Evolutionary conservation across 2,888 invertebrate genomes (phyloP).

Genomic region (Leptarthrus brevirostris): DNA sequence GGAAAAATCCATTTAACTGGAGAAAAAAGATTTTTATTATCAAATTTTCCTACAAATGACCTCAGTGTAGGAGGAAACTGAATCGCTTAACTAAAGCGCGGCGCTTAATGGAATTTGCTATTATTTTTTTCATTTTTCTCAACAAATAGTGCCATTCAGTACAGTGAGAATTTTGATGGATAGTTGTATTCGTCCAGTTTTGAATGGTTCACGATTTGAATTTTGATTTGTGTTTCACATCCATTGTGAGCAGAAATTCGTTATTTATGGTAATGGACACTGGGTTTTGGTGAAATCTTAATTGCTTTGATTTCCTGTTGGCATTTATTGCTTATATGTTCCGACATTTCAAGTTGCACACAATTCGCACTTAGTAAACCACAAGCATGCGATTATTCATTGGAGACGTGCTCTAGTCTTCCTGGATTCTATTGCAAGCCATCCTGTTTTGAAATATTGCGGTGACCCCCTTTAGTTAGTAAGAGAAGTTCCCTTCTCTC

Average conservation of each 20-base stretch:
- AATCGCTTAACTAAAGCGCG: neutral
- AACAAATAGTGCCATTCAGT: constrained; percentile 4
- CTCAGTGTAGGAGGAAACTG: neutral
- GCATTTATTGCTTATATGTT: neutral
- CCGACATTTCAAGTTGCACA: neutral
- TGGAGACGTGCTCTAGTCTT: constrained; percentile 6
- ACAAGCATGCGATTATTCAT: constrained; percentile 19
- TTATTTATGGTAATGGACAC: constrained; percentile 23
- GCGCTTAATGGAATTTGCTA: neutral
- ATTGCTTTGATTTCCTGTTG: constrained; percentile 24
- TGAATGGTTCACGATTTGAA: neutral
- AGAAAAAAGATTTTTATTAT: constrained; percentile 21
- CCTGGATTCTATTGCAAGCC: neutral
- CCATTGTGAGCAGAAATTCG: neutral
- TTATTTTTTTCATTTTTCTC: constrained; percentile 27
- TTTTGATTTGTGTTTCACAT: constrained; percentile 25
- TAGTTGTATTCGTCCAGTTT: neutral
- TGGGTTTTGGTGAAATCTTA: constrained; percentile 29
- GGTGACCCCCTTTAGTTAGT: neutral
- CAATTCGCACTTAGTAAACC: neutral
- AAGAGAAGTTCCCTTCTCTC: neutral
- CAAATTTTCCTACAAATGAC: constrained; percentile 30
- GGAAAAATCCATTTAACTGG: constrained; percentile 22
- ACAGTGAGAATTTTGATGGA: constrained; percentile 9
- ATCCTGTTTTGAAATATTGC: constrained; percentile 8